A percentile compares a stretch with the other conserved stretches of the same genome.
These are phyloP conservation scores for Pharmacophagus antenor DNA, from an alignment of 2,888 invertebrate species.

Conservation along the genomic window DNA sequence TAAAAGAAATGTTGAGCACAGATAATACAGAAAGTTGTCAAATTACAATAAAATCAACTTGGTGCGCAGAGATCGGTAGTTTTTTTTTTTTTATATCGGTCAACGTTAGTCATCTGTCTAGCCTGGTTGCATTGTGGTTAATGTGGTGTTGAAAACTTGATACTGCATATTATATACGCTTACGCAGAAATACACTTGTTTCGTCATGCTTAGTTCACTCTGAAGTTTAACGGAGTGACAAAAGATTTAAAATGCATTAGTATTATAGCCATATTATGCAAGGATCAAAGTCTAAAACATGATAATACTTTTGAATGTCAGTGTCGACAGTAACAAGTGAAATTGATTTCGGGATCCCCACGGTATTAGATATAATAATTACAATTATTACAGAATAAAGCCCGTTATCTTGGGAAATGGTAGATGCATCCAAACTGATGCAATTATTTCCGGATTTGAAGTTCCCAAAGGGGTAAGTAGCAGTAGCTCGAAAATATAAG, in stretches of 20 bases:
- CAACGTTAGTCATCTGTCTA: background rate
- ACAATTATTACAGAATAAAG: constrained; percentile 82
- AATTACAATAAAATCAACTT: too few relatives aligned
- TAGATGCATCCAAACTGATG: constrained; percentile 86
- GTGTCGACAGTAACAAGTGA: background rate
- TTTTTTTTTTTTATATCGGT: background rate
- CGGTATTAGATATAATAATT: too few relatives aligned
- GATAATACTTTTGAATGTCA: background rate
- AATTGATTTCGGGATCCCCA: too few relatives aligned
- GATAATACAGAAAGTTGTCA: too few relatives aligned
- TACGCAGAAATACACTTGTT: constrained; percentile 13
- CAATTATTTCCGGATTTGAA: constrained; percentile 87
- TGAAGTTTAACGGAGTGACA: background rate
- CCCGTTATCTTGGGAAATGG: constrained; percentile 91
- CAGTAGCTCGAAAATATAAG: background rate
- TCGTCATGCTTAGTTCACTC: constrained; percentile 7
- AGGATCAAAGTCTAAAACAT: background rate
- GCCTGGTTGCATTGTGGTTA: constrained; percentile 17
- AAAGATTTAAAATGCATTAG: background rate
- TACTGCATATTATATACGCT: constrained; percentile 18
- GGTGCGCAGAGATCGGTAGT: background rate
- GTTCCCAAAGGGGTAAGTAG: constrained; percentile 89
- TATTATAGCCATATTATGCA: background rate
- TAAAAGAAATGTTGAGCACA: too few relatives aligned
- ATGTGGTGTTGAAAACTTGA: constrained; percentile 17